These are phyloP conservation scores for Cecidostiba fungosa DNA, from an alignment of 2,888 invertebrate species.

Conservation along the genomic window DNA sequence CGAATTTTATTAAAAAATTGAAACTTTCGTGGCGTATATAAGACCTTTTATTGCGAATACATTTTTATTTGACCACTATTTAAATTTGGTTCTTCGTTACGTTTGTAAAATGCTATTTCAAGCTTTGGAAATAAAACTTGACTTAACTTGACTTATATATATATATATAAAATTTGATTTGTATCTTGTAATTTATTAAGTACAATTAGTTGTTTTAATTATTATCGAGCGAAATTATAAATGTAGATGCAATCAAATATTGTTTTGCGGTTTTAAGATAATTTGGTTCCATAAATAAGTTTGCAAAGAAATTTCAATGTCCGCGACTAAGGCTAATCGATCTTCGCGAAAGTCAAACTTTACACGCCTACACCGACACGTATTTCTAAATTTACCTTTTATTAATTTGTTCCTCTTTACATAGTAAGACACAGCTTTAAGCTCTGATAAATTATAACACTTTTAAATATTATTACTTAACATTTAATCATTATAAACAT, in stretches of 20 bases:
- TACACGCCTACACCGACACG: not conserved
- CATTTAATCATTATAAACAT: no score
- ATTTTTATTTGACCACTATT: not conserved
- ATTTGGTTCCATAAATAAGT: conserved; percentile 36
- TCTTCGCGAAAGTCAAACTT: conserved; percentile 23
- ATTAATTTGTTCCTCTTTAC: not conserved
- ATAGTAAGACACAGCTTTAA: not conserved
- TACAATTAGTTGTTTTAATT: no score
- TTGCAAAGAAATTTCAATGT: not conserved
- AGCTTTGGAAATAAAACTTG: no score
- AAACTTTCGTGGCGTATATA: conserved; percentile 6
- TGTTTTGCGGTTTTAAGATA: not conserved
- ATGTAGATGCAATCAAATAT: not conserved
- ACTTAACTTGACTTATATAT: no score
- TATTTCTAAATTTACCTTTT: not conserved
- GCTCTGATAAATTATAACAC: no score
- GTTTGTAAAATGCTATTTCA: not conserved
- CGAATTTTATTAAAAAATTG: not conserved
- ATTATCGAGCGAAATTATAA: not conserved
- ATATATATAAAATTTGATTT: no score
- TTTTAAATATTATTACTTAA: no score
- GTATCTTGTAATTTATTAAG: no score
- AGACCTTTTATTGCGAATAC: not conserved
- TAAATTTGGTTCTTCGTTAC: not conserved
- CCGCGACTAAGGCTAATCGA: conserved; percentile 14